phyloP scores from a whole-genome alignment of 2,113 vertebrate species.

The Orthonyx spaldingii region DNA sequence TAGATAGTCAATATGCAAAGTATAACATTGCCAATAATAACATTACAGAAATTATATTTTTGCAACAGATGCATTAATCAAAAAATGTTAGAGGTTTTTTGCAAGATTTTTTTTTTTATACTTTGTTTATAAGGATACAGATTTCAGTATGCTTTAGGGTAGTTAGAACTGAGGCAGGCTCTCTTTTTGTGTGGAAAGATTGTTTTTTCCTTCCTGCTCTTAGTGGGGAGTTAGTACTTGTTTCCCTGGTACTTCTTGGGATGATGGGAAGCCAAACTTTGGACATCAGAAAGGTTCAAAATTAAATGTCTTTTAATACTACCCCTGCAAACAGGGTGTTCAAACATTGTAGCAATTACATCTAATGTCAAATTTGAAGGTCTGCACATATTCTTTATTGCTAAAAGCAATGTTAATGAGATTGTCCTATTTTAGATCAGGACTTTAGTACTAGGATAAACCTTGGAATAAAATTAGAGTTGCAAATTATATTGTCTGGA shows the following conservation, averaged over 20 bases:
- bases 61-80: neutral
- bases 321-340: neutral
- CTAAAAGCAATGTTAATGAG: neutral
- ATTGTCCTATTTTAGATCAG: neutral
- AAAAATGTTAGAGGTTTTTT: neutral
- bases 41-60: neutral
- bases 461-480: neutral
- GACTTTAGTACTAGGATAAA: neutral
- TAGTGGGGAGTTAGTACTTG: neutral
- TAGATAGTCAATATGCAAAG: neutral
- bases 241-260: neutral
- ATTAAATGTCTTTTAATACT: neutral
- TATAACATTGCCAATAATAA: neutral
- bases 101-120: neutral
- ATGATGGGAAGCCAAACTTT: neutral
- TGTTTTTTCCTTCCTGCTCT: neutral
- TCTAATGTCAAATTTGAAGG: neutral
- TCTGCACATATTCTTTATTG: neutral
- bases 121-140: neutral
- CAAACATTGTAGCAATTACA: neutral
- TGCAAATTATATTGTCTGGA: neutral
- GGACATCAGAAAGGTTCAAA: neutral
- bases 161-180: neutral
- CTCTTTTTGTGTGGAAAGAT: neutral
- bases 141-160: neutral